These are phyloP conservation scores for Junonia oenone DNA, from an alignment of 2,888 invertebrate genomes.

Conservation along the genomic window DNA sequence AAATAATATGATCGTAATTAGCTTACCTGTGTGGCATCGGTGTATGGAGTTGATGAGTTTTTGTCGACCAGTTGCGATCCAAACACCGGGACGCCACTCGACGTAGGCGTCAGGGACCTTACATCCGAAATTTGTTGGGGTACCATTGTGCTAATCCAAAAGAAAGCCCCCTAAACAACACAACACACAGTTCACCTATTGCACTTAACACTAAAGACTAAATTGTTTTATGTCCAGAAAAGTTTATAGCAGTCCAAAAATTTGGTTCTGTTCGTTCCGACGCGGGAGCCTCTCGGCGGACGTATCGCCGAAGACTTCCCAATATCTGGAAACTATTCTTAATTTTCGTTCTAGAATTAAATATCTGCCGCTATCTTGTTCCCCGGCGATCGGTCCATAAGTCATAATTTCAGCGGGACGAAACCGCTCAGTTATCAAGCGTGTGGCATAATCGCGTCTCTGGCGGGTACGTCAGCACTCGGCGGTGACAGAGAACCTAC, in stretches of 20 bases:
- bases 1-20: conserved; percentile 17
- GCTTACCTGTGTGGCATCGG: conserved; percentile 98
- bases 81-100: conserved; percentile 86
- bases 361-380: conserved; percentile 70
- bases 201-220: conserved; percentile 58
- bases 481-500: conserved; percentile 76
- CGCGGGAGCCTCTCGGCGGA: conserved; percentile 68
- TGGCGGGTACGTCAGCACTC: conserved; percentile 70
- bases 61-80: conserved; percentile 94
- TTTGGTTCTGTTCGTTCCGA: conserved; percentile 35
- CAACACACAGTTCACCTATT: conserved; percentile 72
- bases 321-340: conserved; percentile 75
- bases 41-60: conserved; percentile 96
- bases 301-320: conserved; percentile 64
- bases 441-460: conserved; percentile 62
- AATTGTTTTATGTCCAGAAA: conserved; percentile 47
- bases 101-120: conserved; percentile 79
- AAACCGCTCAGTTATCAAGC: conserved; percentile 61
- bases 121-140: conserved; percentile 84
- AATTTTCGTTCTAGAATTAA: conserved; percentile 69
- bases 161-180: conserved; percentile 48
- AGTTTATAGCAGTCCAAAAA: conserved; percentile 57
- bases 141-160: conserved; percentile 82
- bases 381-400: conserved; percentile 72
- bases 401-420: conserved; percentile 76